phyloP scores from a whole-genome alignment of 2,888 invertebrate genomes.

The Baccha elongata region DNA sequence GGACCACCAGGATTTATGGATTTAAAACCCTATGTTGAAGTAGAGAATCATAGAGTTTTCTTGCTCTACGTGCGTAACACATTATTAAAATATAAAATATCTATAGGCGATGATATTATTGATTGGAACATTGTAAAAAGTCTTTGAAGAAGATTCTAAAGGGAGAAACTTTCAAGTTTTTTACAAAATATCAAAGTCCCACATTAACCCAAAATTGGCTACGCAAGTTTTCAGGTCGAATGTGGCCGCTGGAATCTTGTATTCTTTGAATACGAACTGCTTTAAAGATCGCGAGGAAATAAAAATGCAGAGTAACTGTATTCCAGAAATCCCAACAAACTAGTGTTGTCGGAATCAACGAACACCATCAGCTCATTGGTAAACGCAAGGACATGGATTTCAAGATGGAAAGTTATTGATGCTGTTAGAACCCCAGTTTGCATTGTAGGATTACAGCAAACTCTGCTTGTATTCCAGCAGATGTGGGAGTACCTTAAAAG shows the following conservation, averaged over 20 bases:
- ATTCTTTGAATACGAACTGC: not conserved
- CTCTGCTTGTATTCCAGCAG: not conserved
- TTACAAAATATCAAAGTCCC: not conserved
- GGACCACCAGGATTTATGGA: not conserved
- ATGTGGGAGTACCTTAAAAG: slow-evolving; percentile 3
- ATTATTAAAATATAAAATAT: not conserved
- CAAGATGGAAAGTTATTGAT: not conserved
- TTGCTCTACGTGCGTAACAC: not conserved
- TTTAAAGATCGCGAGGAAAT: not conserved
- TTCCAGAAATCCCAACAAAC: not conserved
- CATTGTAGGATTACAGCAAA: slow-evolving; percentile 11
- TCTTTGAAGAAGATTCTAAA: not conserved
- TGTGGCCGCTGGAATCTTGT: not conserved
- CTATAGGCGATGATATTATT: not conserved
- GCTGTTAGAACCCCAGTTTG: not conserved
- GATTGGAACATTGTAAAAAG: not conserved
- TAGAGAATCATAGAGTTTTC: not conserved
- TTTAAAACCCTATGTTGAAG: not conserved
- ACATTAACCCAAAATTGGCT: not conserved
- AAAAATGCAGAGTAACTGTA: not conserved
- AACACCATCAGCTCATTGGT: not conserved
- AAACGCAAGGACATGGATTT: not conserved
- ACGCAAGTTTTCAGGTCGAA: not conserved
- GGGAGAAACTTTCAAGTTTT: not conserved
- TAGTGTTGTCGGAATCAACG: not conserved